phyloP scores from a whole-genome alignment of 2,797 vertebrate genomes.

The Ceryle rudis region DNA sequence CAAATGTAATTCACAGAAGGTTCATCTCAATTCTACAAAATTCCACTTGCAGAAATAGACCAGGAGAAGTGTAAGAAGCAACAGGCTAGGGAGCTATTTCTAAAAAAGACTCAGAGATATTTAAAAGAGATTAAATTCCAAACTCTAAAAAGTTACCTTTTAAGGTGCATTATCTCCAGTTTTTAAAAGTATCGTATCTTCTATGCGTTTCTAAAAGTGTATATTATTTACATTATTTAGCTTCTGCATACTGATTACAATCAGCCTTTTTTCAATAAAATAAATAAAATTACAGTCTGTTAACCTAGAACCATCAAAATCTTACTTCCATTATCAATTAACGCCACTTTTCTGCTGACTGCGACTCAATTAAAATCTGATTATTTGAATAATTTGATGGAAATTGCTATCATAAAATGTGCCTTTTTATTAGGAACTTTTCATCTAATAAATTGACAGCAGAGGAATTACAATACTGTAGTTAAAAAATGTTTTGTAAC shows the following conservation, averaged over 20 bases:
- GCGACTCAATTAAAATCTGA: slow-evolving; percentile 62
- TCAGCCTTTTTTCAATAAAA: slow-evolving; percentile 67
- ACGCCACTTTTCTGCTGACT: slow-evolving; percentile 30
- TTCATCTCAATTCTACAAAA: slow-evolving; percentile 35
- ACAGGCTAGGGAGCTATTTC: slow-evolving; percentile 19
- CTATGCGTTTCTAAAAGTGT: background rate
- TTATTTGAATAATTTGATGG: slow-evolving; percentile 60
- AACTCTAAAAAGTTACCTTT: background rate
- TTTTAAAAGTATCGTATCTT: background rate
- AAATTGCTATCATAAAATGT: slow-evolving; percentile 33
- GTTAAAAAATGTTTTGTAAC: background rate
- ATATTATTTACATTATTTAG: slow-evolving; percentile 31
- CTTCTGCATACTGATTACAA: slow-evolving; percentile 63
- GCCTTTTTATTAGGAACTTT: slow-evolving; percentile 35
- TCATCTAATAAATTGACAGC: slow-evolving; percentile 17
- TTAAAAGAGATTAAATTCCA: slow-evolving; percentile 3
- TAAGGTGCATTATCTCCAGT: background rate
- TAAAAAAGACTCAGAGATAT: background rate
- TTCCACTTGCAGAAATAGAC: slow-evolving; percentile 42
- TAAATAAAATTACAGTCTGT: slow-evolving; percentile 16
- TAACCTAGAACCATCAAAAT: slow-evolving; percentile 28
- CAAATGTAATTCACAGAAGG: slow-evolving; percentile 9
- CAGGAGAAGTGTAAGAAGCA: background rate
- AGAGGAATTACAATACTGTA: background rate
- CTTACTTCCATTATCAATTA: slow-evolving; percentile 39